phyloP scores from a whole-genome alignment of 1,140 invertebrate species.

The Zeugodacus cucurbitae region DNA sequence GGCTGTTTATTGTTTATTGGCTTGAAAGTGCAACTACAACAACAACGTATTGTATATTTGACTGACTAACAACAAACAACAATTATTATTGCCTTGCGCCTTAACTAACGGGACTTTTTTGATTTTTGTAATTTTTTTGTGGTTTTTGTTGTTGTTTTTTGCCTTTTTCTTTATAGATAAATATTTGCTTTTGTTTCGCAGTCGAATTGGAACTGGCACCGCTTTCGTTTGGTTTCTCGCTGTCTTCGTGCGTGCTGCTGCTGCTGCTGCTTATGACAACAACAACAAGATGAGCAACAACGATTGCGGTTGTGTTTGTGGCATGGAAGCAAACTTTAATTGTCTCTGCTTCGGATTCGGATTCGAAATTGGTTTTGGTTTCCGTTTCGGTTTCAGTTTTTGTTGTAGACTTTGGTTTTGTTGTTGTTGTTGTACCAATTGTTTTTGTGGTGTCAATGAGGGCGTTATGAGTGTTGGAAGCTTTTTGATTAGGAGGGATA shows the following conservation, averaged over 20 bases:
- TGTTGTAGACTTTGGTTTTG: slow-evolving; percentile 34
- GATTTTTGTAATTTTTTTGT: neutral
- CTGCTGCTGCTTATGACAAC: neutral
- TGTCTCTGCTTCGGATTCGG: slow-evolving; percentile 45
- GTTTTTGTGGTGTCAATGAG: slow-evolving; percentile 13
- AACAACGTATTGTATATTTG: slow-evolving; percentile 13
- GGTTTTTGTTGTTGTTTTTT: slow-evolving; percentile 1
- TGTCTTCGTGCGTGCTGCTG: neutral
- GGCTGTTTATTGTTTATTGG: too few relatives aligned
- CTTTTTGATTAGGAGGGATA: neutral
- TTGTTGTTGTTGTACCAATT: slow-evolving; percentile 31
- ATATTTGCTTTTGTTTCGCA: slow-evolving; percentile 5
- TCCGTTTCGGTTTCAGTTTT: slow-evolving; percentile 27
- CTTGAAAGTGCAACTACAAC: slow-evolving; percentile 30
- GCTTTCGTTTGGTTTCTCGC: neutral
- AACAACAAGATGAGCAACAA: neutral
- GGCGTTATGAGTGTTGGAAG: neutral
- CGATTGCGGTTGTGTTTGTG: slow-evolving; percentile 4
- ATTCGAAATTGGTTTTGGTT: slow-evolving; percentile 49
- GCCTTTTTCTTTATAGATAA: slow-evolving; percentile 2
- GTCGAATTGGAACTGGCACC: neutral
- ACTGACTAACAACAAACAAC: slow-evolving; percentile 4
- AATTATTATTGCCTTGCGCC: neutral
- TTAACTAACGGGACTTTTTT: neutral
- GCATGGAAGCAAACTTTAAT: slow-evolving; percentile 12